Evolutionary conservation across 2,888 invertebrate species (phyloP).

Genomic region (Proisotoma minuta): DNA sequence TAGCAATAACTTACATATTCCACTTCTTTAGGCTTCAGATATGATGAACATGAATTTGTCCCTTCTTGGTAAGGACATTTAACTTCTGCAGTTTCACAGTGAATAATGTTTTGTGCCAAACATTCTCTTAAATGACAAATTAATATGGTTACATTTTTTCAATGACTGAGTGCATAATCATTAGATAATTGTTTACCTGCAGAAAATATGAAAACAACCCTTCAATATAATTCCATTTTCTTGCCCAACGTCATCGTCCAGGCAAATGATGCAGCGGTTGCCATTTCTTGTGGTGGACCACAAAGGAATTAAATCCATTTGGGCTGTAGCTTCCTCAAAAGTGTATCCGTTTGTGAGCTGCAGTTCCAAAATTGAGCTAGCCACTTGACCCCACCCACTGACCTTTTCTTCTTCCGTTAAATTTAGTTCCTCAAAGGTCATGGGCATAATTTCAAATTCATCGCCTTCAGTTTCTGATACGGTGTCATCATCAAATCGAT

Average conservation of each 20-base stretch:
- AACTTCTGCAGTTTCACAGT: conserved; percentile 10
- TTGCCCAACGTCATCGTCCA: neutral
- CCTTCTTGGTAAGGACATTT: conserved; percentile 11
- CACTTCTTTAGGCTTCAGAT: conserved; percentile 11
- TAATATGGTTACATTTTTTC: neutral
- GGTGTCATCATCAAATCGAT: too few species aligned
- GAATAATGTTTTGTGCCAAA: neutral
- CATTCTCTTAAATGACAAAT: conserved; percentile 7
- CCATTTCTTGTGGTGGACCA: neutral
- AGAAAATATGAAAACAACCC: conserved; percentile 20
- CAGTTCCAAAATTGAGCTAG: neutral
- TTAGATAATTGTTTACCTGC: conserved; percentile 10
- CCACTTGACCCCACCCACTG: neutral
- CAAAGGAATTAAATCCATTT: neutral
- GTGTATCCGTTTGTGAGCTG: neutral
- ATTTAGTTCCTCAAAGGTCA: too few species aligned
- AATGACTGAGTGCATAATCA: neutral
- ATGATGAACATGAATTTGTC: conserved; percentile 1
- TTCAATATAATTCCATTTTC: conserved; percentile 9
- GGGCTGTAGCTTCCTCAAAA: neutral
- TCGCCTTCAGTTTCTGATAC: too few species aligned
- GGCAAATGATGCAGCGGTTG: neutral
- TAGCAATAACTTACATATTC: neutral
- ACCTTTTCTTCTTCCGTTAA: neutral
- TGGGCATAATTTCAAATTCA: too few species aligned